These are phyloP conservation scores for Drosophila bipectinata DNA, from an alignment of 1,140 invertebrate genomes.

Conservation along the genomic window DNA sequence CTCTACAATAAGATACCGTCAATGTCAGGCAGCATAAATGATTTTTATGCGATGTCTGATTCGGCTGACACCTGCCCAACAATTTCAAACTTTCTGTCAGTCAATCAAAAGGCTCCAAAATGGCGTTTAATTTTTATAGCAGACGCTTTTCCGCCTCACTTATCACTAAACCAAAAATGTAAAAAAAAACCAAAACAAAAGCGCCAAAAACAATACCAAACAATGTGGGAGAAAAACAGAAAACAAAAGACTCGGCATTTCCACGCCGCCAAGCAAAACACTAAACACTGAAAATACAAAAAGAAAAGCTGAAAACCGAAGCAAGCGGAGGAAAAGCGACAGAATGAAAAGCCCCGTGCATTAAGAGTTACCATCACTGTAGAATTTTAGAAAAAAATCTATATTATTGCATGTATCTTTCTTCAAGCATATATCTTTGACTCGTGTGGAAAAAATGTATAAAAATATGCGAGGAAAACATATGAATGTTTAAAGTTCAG, in stretches of 20 bases:
- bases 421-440: too few relatives aligned
- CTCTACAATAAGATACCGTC: neutral
- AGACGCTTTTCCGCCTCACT: constrained; percentile 46
- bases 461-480: too few relatives aligned
- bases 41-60: constrained; percentile 29
- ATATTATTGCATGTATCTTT: too few relatives aligned
- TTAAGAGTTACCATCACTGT: neutral
- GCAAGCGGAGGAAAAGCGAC: constrained; percentile 10
- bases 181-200: constrained; percentile 28
- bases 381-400: too few relatives aligned
- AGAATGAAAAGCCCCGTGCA: constrained; percentile 32
- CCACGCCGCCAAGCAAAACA: constrained; percentile 61
- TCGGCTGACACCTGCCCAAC: constrained; percentile 62
- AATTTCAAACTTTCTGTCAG: constrained; percentile 54
- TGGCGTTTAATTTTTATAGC: constrained; percentile 75
- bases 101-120: constrained; percentile 72
- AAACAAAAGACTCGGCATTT: constrained; percentile 61
- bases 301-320: constrained; percentile 3
- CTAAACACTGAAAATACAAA: constrained; percentile 22
- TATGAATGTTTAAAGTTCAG: too few relatives aligned
- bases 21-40: constrained; percentile 30
- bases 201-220: constrained; percentile 52
- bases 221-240: constrained; percentile 40
- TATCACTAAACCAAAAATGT: constrained; percentile 6
- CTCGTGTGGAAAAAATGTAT: too few relatives aligned